Percentiles rank a stretch among this genome's conserved stretches.
Evolutionary conservation across 2,888 invertebrate species (phyloP).

Genomic region (Cephus sareptanus): DNA sequence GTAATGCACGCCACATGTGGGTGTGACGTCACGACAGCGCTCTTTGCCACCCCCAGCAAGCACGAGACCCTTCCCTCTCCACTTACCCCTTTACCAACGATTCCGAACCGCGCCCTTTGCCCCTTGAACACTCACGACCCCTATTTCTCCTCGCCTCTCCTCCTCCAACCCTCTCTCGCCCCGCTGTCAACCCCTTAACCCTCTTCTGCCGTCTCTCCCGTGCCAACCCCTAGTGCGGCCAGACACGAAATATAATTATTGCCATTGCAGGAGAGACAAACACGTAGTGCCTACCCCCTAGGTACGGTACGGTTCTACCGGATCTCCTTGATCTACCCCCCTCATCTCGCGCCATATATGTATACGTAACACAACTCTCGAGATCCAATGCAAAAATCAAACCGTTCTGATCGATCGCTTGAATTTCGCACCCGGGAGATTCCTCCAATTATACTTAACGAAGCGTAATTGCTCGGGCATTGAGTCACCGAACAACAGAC

Average conservation of each 20-base stretch:
- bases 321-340: background rate
- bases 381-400: background rate
- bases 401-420: background rate
- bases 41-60: slow-evolving; percentile 5
- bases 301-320: background rate
- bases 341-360: background rate
- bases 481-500: slow-evolving; percentile 4
- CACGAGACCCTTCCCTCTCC: background rate
- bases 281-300: background rate
- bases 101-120: background rate
- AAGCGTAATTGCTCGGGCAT: background rate
- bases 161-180: background rate
- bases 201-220: background rate
- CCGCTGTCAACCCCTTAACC: background rate
- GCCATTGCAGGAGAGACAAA: background rate
- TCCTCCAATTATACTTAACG: slow-evolving; percentile 1
- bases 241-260: background rate
- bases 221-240: background rate
- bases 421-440: background rate
- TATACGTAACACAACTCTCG: background rate
- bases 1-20: slow-evolving; percentile 57
- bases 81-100: background rate
- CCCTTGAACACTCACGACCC: slow-evolving; percentile 4
- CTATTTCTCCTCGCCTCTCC: slow-evolving; percentile 13
- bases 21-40: slow-evolving; percentile 42